These are phyloP conservation scores for Caenorhabditis briggsae DNA, from an alignment of 1,140 invertebrate species.

Conservation along the genomic window DNA sequence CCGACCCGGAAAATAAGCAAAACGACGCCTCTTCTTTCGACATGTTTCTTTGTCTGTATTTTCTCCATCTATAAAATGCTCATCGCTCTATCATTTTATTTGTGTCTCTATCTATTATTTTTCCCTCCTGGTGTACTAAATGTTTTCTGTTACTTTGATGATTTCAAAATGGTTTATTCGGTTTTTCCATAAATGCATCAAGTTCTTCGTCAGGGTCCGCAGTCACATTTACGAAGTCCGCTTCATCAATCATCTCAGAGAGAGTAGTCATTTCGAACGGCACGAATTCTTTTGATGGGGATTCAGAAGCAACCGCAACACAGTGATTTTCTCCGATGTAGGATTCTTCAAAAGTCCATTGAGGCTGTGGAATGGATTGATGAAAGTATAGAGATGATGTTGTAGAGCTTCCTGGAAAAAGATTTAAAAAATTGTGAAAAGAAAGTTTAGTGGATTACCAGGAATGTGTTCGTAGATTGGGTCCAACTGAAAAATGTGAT, in stretches of 20 bases:
- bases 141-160: not conserved
- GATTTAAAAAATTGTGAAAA: not conserved
- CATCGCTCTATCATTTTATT: constrained; percentile 12
- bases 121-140: constrained; percentile 24
- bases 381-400: constrained; percentile 29
- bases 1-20: constrained; percentile 57
- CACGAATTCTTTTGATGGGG: not conserved
- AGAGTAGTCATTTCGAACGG: constrained; percentile 46
- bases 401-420: not conserved
- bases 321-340: constrained; percentile 59
- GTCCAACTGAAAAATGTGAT: constrained; percentile 14
- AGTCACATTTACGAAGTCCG: constrained; percentile 15
- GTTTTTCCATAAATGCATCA: constrained; percentile 37
- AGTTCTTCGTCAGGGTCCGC: constrained; percentile 43
- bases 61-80: constrained; percentile 32
- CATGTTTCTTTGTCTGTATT: not conserved
- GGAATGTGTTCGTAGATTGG: not conserved
- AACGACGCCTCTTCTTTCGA: not conserved
- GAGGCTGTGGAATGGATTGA: constrained; percentile 1
- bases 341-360: constrained; percentile 59
- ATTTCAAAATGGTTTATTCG: constrained; percentile 50
- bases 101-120: not conserved
- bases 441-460: not conserved
- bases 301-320: constrained; percentile 55
- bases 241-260: constrained; percentile 4